Conservation (phyloP, 2,888 invertebrate species). For the Arctia plantaginis region DNA sequence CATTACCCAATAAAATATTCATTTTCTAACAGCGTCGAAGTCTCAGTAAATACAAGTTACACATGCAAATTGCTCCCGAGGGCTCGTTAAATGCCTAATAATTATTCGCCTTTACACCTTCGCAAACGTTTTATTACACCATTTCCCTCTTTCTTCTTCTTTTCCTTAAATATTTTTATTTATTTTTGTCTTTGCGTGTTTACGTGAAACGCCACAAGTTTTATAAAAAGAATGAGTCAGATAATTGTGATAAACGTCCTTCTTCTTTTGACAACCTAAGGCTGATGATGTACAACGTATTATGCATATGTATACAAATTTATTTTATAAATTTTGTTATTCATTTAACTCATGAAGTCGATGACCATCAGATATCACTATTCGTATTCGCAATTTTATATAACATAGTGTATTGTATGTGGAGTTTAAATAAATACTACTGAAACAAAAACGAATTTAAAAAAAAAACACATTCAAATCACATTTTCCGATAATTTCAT, state of each 20-base stretch:
- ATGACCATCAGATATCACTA: not conserved
- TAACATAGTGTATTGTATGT: too few relatives aligned
- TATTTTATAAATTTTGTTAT: not conserved
- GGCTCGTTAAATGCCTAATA: slow-evolving; percentile 21
- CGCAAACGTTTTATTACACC: not conserved
- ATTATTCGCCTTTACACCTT: slow-evolving; percentile 34
- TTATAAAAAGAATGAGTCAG: not conserved
- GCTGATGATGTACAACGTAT: not conserved
- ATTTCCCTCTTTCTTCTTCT: slow-evolving; percentile 3
- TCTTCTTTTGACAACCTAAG: not conserved
- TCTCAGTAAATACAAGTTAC: slow-evolving; percentile 27
- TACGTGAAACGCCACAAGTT: slow-evolving; percentile 7
- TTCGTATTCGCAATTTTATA: not conserved
- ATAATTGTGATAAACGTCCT: not conserved
- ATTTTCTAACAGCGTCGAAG: slow-evolving; percentile 24
- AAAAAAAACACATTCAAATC: slow-evolving; percentile 31
- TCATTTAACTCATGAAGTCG: not conserved
- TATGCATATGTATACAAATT: not conserved
- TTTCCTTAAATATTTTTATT: not conserved
- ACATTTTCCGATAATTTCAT: slow-evolving; percentile 33
- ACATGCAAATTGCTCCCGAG: slow-evolving; percentile 33
- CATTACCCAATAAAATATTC: slow-evolving; percentile 48
- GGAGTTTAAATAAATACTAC: too few relatives aligned
- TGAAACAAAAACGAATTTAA: slow-evolving; percentile 1
- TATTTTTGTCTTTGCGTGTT: not conserved